Evolutionary conservation across 2,888 invertebrate species (phyloP), one percentile per base, ranked within the genome.

Genomic region (Lithophane socia): DNA sequence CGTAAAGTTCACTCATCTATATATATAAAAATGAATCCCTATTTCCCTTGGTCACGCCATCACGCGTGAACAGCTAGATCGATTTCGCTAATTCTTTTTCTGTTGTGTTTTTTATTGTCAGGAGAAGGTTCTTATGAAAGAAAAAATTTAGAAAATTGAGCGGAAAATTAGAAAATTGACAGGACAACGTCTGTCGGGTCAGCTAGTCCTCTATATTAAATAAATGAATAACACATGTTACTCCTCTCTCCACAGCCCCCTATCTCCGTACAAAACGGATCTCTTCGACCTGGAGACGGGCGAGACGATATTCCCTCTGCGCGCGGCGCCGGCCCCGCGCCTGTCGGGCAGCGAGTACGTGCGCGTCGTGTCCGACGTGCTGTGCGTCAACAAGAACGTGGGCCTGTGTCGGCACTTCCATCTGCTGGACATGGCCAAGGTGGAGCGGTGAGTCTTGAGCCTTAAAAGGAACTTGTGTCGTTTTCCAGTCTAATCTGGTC

Each of bases 361-460:
- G 82, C 90, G 94, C 75, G 85, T 99, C 94, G 97, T 99, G 75
- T 96, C 97, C 56, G 99, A 99, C 95, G 98, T 98, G 72, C 96
- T 99, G 75, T 98, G 98, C 90, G 98, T 99, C 97, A 98, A 98
- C 91, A 99, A 99, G 95, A 99, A 99, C 95, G 97, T 99, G 18
- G 99, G 99, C 89, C 93, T 99, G 12, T 99, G 99, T 90, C 97
- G 99, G 52, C 98, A 99, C 95, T 99, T 99, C 93, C 97, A 98
- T 86, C 97, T 97, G 72, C 95, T 99, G 82, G 98, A 99, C 91
- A 99, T 98, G 96, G 97, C 97, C 9, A 97, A 97, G 24, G 97
- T 98, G 5, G 97, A 98, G 77, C 97, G 97, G 98, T 98, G 92
- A 94, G 97, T 93, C 18, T 29, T 60, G 29, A 3, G 58, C 3